A percentile compares a stretch with the other conserved stretches of the same genome.
These are phyloP conservation scores for Cephus sareptanus DNA, from an alignment of 2,888 invertebrate species.

Conservation along the genomic window DNA sequence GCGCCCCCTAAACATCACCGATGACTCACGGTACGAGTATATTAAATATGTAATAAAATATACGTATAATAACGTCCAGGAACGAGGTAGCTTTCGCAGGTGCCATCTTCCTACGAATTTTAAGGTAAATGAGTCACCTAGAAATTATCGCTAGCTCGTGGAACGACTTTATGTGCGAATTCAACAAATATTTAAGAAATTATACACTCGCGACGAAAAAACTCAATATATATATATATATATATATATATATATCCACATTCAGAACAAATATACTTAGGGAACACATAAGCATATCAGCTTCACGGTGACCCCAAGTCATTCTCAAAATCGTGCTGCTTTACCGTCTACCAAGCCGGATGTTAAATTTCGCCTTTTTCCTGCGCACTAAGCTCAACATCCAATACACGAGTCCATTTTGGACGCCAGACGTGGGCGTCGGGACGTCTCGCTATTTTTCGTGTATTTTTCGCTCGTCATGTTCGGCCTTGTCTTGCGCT, in stretches of 20 bases:
- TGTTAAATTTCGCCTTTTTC: background rate
- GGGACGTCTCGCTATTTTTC: conserved; percentile 1
- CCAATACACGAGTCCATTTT: background rate
- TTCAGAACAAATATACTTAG: background rate
- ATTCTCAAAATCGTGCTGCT: background rate
- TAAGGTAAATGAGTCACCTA: too few relatives aligned
- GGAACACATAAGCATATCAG: background rate
- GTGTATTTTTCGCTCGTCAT: background rate
- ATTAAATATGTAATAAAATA: too few relatives aligned
- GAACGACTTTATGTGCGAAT: too few relatives aligned
- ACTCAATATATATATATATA: too few relatives aligned
- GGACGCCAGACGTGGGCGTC: background rate
- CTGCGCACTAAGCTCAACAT: background rate
- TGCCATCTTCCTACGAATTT: too few relatives aligned
- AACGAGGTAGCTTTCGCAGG: too few relatives aligned
- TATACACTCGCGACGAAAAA: too few relatives aligned
- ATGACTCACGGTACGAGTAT: too few relatives aligned
- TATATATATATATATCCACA: background rate
- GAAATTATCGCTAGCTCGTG: too few relatives aligned
- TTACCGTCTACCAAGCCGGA: background rate
- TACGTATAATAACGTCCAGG: too few relatives aligned
- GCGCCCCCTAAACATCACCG: too few relatives aligned
- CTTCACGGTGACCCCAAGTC: background rate
- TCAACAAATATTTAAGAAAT: too few relatives aligned
- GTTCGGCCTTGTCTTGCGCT: background rate